Percentiles rank a stretch among this genome's conserved stretches.
These are phyloP conservation scores for Pluvialis apricaria DNA, from an alignment of 2,113 vertebrate genomes.

Conservation along the genomic window DNA sequence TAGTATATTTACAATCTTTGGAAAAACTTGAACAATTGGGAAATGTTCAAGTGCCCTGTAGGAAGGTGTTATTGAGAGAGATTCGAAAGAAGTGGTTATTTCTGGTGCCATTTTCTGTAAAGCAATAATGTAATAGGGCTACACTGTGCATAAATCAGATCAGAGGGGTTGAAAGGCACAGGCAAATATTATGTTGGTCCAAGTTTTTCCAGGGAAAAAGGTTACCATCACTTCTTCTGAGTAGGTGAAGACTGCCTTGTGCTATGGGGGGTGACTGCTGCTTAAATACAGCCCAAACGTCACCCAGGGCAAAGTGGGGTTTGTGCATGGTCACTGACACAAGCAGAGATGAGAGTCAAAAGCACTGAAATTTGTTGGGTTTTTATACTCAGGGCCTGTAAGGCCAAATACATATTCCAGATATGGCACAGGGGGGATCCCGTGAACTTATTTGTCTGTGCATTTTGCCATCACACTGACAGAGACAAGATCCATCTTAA, in stretches of 20 bases:
- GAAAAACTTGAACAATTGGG: not conserved
- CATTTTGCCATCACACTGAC: not conserved
- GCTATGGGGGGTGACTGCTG: not conserved
- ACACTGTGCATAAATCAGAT: not conserved
- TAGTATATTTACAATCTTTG: not conserved
- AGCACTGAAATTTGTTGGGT: not conserved
- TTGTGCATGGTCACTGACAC: not conserved
- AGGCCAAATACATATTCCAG: not conserved
- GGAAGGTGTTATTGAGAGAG: not conserved
- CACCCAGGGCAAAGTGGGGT: rapidly evolving
- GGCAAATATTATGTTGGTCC: not conserved
- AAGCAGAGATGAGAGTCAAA: not conserved
- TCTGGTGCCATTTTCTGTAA: not conserved
- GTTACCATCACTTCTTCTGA: not conserved
- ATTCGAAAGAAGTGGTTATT: rapidly evolving
- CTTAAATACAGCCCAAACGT: not conserved
- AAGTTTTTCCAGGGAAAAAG: not conserved
- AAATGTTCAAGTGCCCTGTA: not conserved
- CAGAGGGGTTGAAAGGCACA: not conserved
- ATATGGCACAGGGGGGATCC: not conserved
- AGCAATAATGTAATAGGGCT: not conserved
- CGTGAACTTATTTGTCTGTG: not conserved
- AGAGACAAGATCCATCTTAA: not conserved
- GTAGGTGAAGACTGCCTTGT: not conserved
- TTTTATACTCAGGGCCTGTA: not conserved